Conservation (phyloP, 1,140 invertebrate species). For the Macrosteles quadrilineatus region DNA sequence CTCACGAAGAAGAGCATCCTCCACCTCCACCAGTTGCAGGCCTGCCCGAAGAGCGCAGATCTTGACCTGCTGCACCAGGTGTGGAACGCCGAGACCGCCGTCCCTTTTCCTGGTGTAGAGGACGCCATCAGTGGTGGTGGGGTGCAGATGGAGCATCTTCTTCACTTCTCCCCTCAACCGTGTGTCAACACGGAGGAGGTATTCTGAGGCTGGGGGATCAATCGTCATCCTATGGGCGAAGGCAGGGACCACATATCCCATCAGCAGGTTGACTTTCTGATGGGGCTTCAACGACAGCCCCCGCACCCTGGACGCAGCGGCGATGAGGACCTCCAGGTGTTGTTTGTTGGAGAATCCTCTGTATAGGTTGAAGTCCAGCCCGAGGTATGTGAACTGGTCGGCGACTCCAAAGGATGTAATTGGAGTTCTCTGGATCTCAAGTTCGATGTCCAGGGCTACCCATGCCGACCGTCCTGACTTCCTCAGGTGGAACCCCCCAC, state of each 20-base stretch:
- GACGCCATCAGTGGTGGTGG: too few species aligned
- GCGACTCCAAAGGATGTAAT: background rate
- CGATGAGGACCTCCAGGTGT: background rate
- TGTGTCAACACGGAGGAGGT: background rate
- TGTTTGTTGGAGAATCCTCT: background rate
- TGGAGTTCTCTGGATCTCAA: background rate
- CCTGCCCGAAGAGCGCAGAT: background rate
- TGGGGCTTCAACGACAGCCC: slow-evolving; percentile 19
- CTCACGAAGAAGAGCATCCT: background rate
- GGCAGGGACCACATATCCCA: background rate
- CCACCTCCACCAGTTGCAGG: background rate
- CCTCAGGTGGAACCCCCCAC: background rate
- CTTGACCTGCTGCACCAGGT: background rate
- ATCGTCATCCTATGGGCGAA: background rate
- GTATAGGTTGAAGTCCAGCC: background rate
- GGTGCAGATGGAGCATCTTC: background rate
- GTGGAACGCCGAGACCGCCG: background rate
- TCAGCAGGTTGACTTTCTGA: background rate
- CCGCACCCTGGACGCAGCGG: background rate
- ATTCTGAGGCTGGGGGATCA: background rate
- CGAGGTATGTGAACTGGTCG: background rate
- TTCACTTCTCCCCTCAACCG: background rate
- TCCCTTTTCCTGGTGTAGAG: background rate
- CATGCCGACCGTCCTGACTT: background rate
- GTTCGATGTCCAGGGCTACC: background rate